Conservation (phyloP, 2,888 invertebrate species). For the Acanthosepion esculentum region DNA sequence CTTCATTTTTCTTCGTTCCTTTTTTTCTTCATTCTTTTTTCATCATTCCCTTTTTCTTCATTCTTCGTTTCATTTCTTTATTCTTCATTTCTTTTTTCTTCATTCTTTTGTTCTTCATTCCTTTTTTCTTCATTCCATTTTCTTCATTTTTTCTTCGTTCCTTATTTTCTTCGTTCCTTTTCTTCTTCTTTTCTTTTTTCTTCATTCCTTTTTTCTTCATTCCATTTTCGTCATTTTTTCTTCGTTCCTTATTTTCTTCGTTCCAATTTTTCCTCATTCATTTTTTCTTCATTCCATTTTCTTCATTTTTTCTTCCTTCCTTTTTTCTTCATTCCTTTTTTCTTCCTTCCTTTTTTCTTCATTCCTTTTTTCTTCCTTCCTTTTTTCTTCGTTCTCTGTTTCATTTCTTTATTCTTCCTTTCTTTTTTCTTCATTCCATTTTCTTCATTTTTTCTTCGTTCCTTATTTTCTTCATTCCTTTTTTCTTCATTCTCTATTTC, state of each 20-base stretch:
- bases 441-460: background rate
- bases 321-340: background rate
- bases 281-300: background rate
- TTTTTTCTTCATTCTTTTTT: background rate
- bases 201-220: background rate
- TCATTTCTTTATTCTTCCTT: background rate
- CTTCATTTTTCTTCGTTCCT: too few species aligned
- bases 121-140: too few species aligned
- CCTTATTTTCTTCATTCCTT: background rate
- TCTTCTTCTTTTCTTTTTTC: background rate
- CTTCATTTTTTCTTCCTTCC: background rate
- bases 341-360: background rate
- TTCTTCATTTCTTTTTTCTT: too few species aligned
- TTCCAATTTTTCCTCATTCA: too few species aligned
- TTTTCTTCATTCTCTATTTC: background rate
- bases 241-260: background rate
- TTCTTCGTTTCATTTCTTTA: too few species aligned
- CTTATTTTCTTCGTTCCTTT: background rate
- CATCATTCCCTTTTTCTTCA: too few species aligned
- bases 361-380: background rate
- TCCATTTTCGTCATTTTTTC: background rate
- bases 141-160: background rate
- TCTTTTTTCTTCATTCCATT: background rate
- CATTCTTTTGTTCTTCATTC: too few species aligned
- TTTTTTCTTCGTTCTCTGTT: background rate